Evolutionary conservation across 2,888 invertebrate species (phyloP), one percentile per base, ranked within the genome.

Genomic region (Pyralis farinalis): DNA sequence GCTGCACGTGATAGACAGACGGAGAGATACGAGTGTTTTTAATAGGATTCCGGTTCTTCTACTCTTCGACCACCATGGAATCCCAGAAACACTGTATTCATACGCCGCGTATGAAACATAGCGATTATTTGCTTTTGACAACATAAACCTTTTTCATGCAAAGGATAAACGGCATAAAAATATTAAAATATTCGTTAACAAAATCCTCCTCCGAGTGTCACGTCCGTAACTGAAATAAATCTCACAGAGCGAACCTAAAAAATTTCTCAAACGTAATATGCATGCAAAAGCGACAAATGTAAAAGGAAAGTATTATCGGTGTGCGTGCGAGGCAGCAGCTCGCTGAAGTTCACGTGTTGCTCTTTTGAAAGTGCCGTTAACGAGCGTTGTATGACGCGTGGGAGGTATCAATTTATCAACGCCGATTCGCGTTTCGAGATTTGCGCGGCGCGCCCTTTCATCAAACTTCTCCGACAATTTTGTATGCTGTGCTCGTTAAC

Each of bases 361-460:
- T 37, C 40, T 33, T 22, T 33, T 20, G 21, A 21, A 30, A 31
- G 38, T 43, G 32, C 28, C 33, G 31, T 40, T 46, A 40, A 43
- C 46, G 46, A 46, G 32, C 38, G 34, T 43, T 40, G 37, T 29
- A 46, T 43, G 34, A 12, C 38, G 29, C 32, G 27, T 16, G 4
- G 3, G 29, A 34, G 32, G 40, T 36, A 36, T 43, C 46, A 38
- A 41, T 40, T 43, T 46, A 40, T 46, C 46, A 38, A 36, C 32
- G 38, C 38, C 38, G 16, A 16, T 3, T 25, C 25, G 25, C 25
- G 16, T 16, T 16, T 25, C 25, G 25, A 25, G 25, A 25, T n/a
- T 25, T 2, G 25, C 25, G 25, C 25, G 1, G 25, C 7, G 11
- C 1, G 29, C 8, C 29, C 1, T 29, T 29, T 31, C 12, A 12